A percentile compares a stretch with the other conserved stretches of the same genome.
These are phyloP conservation scores for Calidris pugnax DNA, from an alignment of 2,113 vertebrate genomes.

Conservation along the genomic window DNA sequence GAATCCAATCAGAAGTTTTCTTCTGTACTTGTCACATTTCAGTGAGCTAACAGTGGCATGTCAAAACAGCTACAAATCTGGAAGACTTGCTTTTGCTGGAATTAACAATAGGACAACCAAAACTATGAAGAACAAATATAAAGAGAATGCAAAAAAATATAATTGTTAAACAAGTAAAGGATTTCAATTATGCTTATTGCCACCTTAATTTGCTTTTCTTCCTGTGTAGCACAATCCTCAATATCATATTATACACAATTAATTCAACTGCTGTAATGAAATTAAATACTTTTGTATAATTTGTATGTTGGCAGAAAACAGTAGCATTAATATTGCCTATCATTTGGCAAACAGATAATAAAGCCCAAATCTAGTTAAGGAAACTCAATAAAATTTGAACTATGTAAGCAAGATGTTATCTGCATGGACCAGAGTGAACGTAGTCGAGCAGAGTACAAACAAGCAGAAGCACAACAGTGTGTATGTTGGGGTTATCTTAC, in stretches of 20 bases:
- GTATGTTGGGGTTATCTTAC: background rate
- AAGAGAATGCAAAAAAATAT: background rate
- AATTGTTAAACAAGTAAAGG: background rate
- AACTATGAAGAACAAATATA: conserved; percentile 9
- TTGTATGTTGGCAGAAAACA: background rate
- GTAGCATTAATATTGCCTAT: background rate
- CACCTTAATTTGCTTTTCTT: conserved; percentile 44
- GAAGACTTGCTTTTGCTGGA: conserved; percentile 19
- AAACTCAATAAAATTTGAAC: conserved; percentile 17
- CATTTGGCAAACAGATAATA: conserved; percentile 15
- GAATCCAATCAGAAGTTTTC: conserved; percentile 60
- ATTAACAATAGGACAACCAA: conserved; percentile 41
- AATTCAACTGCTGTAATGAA: conserved; percentile 52
- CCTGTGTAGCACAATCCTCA: background rate
- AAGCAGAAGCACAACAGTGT: background rate
- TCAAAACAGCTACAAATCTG: conserved; percentile 60
- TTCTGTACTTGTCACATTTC: conserved; percentile 52
- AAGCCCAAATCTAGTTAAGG: conserved; percentile 25
- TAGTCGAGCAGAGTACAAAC: background rate
- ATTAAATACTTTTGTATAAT: conserved; percentile 54
- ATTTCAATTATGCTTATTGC: conserved; percentile 50
- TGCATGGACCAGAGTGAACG: background rate
- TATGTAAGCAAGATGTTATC: background rate
- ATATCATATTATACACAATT: conserved; percentile 29
- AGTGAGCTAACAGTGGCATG: conserved; percentile 46